phyloP scores from a whole-genome alignment of 2,113 vertebrate genomes.

The Ochotona curzoniae region DNA sequence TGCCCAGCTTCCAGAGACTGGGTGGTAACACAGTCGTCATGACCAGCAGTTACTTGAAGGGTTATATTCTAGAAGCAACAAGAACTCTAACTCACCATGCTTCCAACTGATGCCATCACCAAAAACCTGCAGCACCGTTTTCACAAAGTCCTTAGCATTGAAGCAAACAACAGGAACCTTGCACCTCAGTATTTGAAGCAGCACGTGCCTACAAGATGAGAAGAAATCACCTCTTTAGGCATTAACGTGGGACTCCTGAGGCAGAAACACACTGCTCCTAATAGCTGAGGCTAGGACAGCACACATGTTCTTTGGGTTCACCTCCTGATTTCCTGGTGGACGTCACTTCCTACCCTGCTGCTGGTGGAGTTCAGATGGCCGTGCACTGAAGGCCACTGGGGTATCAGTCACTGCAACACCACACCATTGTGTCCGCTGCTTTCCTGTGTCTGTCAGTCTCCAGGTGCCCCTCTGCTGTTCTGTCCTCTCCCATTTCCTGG shows the following conservation, averaged over 20 bases:
- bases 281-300: rapidly evolving
- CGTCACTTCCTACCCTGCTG: too few relatives aligned
- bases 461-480: too few relatives aligned
- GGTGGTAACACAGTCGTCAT: background rate
- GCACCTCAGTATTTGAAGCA: constrained; percentile 86
- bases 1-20: background rate
- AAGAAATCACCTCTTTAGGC: constrained; percentile 54
- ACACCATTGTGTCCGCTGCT: too few relatives aligned
- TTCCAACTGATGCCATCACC: constrained; percentile 88
- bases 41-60: background rate
- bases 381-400: too few relatives aligned
- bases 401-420: too few relatives aligned
- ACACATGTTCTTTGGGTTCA: too few relatives aligned
- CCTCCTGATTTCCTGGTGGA: too few relatives aligned
- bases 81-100: constrained; percentile 82
- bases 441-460: too few relatives aligned
- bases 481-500: too few relatives aligned
- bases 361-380: too few relatives aligned
- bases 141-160: constrained; percentile 94
- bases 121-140: constrained; percentile 86
- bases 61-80: background rate
- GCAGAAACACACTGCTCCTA: background rate
- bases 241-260: background rate
- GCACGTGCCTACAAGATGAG: constrained; percentile 85
- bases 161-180: constrained; percentile 90